Evolutionary conservation across 2,113 vertebrate genomes (phyloP).

Genomic region (Poicephalus meyeri): DNA sequence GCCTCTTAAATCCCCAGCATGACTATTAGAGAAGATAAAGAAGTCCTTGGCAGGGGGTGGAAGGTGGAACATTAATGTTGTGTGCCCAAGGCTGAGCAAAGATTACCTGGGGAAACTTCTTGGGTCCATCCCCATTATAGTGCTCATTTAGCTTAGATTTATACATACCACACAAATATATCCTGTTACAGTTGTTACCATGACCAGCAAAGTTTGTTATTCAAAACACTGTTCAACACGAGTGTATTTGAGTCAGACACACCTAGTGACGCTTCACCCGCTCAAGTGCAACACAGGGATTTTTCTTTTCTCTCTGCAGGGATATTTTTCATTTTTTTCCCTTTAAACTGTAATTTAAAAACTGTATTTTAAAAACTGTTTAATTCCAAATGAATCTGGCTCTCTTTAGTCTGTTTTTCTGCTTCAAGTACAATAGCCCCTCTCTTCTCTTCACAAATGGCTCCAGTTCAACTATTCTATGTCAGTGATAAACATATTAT

Average conservation of each 20-base stretch:
- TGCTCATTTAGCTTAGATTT: neutral
- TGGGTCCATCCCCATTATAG: neutral
- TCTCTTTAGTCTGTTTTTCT: neutral
- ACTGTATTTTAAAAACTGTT: neutral
- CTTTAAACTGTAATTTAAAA: neutral
- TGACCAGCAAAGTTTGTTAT: conserved; percentile 3
- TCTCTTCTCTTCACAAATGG: neutral
- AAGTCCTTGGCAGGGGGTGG: neutral
- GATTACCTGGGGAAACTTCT: neutral
- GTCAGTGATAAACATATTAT: accelerated
- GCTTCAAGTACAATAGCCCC: neutral
- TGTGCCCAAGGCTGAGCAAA: neutral
- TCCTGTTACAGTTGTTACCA: conserved; percentile 3
- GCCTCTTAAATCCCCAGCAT: neutral
- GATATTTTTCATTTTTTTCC: neutral
- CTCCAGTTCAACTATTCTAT: neutral
- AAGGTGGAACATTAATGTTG: neutral
- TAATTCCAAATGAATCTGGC: neutral
- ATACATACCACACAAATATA: neutral
- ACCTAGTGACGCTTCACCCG: neutral
- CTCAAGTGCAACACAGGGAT: neutral
- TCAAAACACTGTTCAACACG: neutral
- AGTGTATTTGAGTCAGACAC: neutral
- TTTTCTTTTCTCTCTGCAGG: neutral
- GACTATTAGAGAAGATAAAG: neutral